Percentiles rank a stretch among this genome's conserved stretches.
Conservation (phyloP, 2,113 vertebrate genomes). For the Cromileptes altivelis region DNA sequence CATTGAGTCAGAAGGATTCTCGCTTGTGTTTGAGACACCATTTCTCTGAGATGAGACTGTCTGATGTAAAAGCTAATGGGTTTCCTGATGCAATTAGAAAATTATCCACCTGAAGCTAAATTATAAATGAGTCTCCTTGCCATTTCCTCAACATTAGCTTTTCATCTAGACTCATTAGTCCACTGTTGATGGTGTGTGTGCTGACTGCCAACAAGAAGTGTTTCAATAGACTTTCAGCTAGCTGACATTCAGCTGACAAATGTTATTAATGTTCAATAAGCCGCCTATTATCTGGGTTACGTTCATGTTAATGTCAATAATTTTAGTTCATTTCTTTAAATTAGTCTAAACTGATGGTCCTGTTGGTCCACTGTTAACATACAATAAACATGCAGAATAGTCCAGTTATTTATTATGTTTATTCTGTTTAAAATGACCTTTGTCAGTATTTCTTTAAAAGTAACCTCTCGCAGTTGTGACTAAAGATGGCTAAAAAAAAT, state of each 20-base stretch:
- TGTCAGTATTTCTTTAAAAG: neutral
- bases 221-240: neutral
- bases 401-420: neutral
- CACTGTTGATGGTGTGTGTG: conserved; percentile 4
- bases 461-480: neutral
- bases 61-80: conserved; percentile 34
- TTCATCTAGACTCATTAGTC: conserved; percentile 39
- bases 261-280: conserved; percentile 7
- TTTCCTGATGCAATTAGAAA: conserved; percentile 50
- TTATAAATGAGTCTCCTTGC: conserved; percentile 39
- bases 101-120: conserved; percentile 30
- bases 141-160: conserved; percentile 45
- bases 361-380: neutral
- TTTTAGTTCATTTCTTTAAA: neutral
- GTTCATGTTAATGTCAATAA: neutral
- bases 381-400: neutral
- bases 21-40: neutral
- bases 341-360: neutral
- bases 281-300: neutral
- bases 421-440: neutral
- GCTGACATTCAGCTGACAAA: conserved; percentile 1
- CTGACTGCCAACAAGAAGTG: conserved; percentile 15
- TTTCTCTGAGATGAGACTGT: conserved; percentile 25
- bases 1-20: conserved; percentile 7
- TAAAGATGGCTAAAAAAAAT: too few relatives aligned